Conservation (phyloP, 2,888 invertebrate genomes). For the Orthosia gothica region DNA sequence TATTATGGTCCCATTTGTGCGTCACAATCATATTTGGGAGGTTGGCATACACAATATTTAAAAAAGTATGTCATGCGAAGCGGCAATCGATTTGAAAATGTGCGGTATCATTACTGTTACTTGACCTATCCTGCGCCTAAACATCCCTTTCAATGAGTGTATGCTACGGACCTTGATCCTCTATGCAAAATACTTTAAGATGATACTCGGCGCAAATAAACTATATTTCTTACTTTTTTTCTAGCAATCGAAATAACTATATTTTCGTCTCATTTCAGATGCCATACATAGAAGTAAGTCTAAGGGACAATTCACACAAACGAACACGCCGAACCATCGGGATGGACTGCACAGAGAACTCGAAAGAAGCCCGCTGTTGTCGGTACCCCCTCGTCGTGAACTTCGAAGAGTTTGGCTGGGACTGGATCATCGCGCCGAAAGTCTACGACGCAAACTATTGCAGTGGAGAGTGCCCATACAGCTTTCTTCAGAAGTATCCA, state of each 20-base stretch:
- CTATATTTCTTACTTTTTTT: no score
- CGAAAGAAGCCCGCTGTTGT: slow-evolving; percentile 97
- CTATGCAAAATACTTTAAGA: no score
- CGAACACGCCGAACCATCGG: slow-evolving; percentile 95
- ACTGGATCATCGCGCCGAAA: slow-evolving; percentile 99
- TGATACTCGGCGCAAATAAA: no score
- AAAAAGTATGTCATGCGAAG: no score
- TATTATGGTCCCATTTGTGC: neutral
- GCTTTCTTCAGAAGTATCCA: slow-evolving; percentile 96
- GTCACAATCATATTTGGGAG: no score
- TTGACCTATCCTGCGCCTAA: neutral
- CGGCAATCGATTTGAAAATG: no score
- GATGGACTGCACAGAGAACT: slow-evolving; percentile 96
- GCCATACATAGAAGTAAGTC: slow-evolving; percentile 90
- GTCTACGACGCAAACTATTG: slow-evolving; percentile 99
- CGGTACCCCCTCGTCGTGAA: slow-evolving; percentile 98
- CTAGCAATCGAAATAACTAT: neutral
- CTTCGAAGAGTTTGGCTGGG: slow-evolving; percentile 99
- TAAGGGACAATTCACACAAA: slow-evolving; percentile 90
- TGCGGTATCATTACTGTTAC: neutral
- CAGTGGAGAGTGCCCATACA: slow-evolving; percentile 97
- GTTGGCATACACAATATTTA: no score
- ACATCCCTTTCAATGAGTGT: neutral
- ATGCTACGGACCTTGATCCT: neutral
- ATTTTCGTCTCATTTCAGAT: slow-evolving; percentile 80